phyloP scores from a whole-genome alignment of 2,888 invertebrate genomes.

The Eumerus sabulonum region DNA sequence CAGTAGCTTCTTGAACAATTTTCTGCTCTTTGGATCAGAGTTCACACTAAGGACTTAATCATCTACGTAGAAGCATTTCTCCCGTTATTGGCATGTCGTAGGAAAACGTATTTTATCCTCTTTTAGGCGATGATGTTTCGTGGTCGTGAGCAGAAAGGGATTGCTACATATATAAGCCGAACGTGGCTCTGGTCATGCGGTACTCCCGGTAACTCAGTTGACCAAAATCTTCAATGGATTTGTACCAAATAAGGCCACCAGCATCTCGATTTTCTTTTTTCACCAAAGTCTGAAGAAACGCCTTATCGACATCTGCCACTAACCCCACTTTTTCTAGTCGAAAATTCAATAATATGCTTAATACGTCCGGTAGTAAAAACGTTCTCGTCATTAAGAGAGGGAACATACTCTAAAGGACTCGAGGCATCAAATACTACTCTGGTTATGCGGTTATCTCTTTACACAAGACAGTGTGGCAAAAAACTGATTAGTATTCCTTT shows the following conservation, averaged over 20 bases:
- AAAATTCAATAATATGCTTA: not conserved
- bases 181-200: slow-evolving; percentile 1
- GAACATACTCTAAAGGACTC: not conserved
- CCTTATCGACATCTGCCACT: not conserved
- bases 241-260: not conserved
- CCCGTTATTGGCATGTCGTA: not conserved
- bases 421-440: not conserved
- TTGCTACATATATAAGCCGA: not conserved
- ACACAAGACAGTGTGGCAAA: not conserved
- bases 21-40: not conserved
- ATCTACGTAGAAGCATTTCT: not conserved
- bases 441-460: not conserved
- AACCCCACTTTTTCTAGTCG: not conserved
- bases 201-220: slow-evolving; percentile 6
- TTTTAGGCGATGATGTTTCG: not conserved
- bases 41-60: not conserved
- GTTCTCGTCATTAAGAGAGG: not conserved
- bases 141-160: too few relatives aligned
- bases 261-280: not conserved
- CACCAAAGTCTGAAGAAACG: too few relatives aligned
- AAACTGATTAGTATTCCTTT: not conserved
- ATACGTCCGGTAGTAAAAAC: not conserved
- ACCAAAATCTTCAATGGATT: too few relatives aligned
- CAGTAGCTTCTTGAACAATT: not conserved
- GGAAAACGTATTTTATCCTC: not conserved